Evolutionary conservation across 2,113 vertebrate species (phyloP).

Genomic region (Perccottus glenii): DNA sequence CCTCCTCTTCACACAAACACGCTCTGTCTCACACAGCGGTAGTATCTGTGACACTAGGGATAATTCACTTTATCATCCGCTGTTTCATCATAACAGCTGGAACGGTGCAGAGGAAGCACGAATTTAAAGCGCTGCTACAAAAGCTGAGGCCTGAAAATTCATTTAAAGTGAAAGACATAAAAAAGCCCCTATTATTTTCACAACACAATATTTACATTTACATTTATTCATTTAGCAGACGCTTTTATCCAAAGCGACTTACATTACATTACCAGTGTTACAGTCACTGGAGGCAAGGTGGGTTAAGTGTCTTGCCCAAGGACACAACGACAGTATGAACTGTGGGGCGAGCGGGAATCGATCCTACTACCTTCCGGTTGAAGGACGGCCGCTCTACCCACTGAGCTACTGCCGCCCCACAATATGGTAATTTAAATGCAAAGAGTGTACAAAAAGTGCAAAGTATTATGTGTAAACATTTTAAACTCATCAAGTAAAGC

Average conservation of each 20-base stretch:
- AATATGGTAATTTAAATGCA: constrained; percentile 19
- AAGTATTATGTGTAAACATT: constrained; percentile 4
- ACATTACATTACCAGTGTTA: no score
- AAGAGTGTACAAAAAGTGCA: constrained; percentile 13
- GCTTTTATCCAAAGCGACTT: no score
- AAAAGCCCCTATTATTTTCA: constrained; percentile 8
- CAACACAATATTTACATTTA: no score
- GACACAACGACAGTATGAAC: no score
- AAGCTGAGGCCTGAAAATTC: constrained; percentile 15
- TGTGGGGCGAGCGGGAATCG: no score
- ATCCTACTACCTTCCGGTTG: no score
- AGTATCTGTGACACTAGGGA: background rate
- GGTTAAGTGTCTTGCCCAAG: no score
- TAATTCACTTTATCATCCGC: constrained; percentile 23
- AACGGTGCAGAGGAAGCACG: constrained; percentile 17
- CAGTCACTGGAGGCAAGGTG: no score
- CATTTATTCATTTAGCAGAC: no score
- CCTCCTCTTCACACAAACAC: background rate
- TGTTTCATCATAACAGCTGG: constrained; percentile 30
- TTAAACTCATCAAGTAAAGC: no score
- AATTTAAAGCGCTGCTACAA: constrained; percentile 30
- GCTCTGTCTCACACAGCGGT: background rate
- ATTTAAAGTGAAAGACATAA: constrained; percentile 7
- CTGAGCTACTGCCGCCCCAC: no score
- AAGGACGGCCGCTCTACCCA: no score